A percentile compares a stretch with the other conserved stretches of the same genome.
phyloP scores from a whole-genome alignment of 92 coral and sea anemone species.

The Palythoa grandiflora region DNA sequence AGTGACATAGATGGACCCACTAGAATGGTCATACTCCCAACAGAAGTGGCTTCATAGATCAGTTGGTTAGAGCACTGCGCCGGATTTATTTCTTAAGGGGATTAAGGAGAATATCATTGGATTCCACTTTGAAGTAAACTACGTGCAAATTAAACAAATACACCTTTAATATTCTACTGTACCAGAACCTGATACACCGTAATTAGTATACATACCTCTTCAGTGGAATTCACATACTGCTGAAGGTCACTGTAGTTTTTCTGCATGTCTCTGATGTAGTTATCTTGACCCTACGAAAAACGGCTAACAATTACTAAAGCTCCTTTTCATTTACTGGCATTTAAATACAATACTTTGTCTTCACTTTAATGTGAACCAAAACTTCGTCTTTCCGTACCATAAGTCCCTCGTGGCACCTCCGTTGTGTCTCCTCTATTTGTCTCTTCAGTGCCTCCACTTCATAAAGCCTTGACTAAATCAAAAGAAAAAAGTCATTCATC shows the following conservation, averaged over 20 bases:
- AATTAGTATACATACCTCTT: constrained; percentile 73
- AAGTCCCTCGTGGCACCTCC: constrained; percentile 65
- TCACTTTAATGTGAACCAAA: neutral
- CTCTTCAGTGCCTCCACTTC: constrained; percentile 72
- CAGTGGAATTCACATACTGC: constrained; percentile 71
- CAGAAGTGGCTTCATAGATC: too few species aligned
- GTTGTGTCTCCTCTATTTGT: constrained; percentile 70
- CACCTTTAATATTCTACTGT: neutral
- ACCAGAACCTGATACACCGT: neutral
- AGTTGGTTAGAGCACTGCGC: too few species aligned
- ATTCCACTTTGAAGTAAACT: too few species aligned
- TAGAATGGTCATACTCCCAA: too few species aligned
- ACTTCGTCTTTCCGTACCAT: constrained; percentile 49
- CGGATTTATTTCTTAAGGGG: too few species aligned
- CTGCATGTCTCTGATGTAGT: constrained; percentile 68
- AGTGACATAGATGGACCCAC: too few species aligned
- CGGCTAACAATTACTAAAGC: neutral
- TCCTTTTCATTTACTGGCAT: too few species aligned
- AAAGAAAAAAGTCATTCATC: neutral
- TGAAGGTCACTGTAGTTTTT: constrained; percentile 72
- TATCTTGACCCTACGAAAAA: constrained; percentile 73
- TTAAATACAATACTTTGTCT: too few species aligned
- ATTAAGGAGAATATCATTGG: too few species aligned
- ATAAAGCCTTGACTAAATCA: constrained; percentile 66
- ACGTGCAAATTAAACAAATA: too few species aligned